Evolutionary conservation across 2,797 vertebrate genomes (phyloP).

Genomic region (Ispidina picta): DNA sequence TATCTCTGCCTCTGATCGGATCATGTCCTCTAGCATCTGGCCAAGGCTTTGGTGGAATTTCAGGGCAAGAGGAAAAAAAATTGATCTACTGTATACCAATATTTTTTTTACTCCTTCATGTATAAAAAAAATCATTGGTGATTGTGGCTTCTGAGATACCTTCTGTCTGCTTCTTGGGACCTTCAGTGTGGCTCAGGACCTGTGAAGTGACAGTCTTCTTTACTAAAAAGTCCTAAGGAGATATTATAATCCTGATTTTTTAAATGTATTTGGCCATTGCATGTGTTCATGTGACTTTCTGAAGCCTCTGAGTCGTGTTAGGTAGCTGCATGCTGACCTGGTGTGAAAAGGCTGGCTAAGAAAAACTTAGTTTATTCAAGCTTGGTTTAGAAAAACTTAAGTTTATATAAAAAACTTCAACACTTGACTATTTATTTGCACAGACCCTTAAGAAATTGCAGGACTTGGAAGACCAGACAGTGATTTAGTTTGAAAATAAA

Average conservation of each 20-base stretch:
- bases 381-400: too few relatives aligned
- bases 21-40: slow-evolving; percentile 24
- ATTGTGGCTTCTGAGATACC: background rate
- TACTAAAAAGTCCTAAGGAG: background rate
- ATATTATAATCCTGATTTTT: background rate
- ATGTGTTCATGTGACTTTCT: background rate
- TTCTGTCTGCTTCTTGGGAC: background rate
- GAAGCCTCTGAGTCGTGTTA: background rate
- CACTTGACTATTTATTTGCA: slow-evolving; percentile 19
- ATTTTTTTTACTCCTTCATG: background rate
- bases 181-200: background rate
- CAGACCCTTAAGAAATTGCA: background rate
- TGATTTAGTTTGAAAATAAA: background rate
- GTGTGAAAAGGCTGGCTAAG: background rate
- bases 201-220: background rate
- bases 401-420: background rate
- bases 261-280: background rate
- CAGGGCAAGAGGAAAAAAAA: background rate
- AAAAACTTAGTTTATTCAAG: background rate
- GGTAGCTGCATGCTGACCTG: background rate
- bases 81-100: background rate
- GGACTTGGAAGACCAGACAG: background rate
- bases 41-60: slow-evolving; percentile 4
- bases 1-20: background rate
- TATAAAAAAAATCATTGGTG: background rate